Conservation (phyloP, 2,888 invertebrate species). For the Helleia helle region DNA sequence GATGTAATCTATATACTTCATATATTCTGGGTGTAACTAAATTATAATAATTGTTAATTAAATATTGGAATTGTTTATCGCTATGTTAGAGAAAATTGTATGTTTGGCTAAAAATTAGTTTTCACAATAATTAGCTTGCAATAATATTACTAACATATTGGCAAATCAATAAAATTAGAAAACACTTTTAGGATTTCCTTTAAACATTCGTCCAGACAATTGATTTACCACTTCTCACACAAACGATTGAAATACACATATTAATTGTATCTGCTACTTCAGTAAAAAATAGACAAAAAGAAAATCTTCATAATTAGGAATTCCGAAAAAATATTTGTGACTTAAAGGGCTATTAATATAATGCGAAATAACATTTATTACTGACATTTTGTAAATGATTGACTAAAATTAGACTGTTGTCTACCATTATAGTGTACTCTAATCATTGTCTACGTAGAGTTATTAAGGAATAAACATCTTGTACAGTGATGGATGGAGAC, state of each 20-base stretch:
- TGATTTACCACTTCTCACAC: too few species aligned
- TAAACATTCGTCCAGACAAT: too few species aligned
- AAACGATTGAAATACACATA: too few species aligned
- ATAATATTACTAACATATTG: neutral
- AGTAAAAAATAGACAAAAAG: too few species aligned
- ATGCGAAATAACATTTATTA: neutral
- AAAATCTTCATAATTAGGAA: too few species aligned
- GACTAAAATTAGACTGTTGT: neutral
- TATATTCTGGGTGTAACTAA: neutral
- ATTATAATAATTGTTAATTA: neutral
- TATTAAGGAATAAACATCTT: neutral
- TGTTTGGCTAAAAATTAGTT: neutral
- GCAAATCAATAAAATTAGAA: neutral
- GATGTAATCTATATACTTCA: neutral
- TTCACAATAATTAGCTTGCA: neutral
- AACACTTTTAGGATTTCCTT: too few species aligned
- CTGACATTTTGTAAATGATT: neutral
- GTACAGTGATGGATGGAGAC: neutral
- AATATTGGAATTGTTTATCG: neutral
- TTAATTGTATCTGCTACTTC: too few species aligned
- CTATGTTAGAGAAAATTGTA: neutral
- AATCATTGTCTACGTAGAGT: conserved; percentile 4
- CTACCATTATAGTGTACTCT: neutral
- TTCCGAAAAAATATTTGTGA: too few species aligned
- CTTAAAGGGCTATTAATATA: too few species aligned